phyloP scores from a whole-genome alignment of 2,888 invertebrate species.

The Sylvicola cinctus region DNA sequence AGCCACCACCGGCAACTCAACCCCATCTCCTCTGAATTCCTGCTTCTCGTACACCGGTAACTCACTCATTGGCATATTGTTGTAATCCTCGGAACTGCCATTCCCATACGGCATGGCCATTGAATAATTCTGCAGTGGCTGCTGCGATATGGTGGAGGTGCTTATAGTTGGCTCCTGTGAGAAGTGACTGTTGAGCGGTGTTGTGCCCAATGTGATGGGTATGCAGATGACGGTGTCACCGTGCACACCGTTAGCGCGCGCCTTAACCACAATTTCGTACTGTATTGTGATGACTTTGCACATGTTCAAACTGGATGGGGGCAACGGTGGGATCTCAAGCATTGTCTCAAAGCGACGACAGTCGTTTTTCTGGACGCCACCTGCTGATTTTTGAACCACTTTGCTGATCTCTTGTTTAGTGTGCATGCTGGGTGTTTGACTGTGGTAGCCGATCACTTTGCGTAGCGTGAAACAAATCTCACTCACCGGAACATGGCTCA shows the following conservation, averaged over 20 bases:
- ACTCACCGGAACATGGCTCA: slow-evolving; percentile 29
- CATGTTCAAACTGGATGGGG: slow-evolving; percentile 20
- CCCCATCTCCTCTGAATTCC: too few species aligned
- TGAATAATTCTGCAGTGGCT: neutral
- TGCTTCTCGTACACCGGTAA: too few species aligned
- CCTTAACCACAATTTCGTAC: slow-evolving; percentile 19
- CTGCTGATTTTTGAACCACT: slow-evolving; percentile 15
- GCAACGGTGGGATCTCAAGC: slow-evolving; percentile 19
- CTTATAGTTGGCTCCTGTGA: slow-evolving; percentile 7
- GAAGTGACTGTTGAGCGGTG: slow-evolving; percentile 13
- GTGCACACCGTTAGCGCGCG: slow-evolving; percentile 16
- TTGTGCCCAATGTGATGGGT: slow-evolving; percentile 23
- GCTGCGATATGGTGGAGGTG: slow-evolving; percentile 11
- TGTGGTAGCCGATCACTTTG: slow-evolving; percentile 20
- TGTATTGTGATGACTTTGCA: slow-evolving; percentile 21
- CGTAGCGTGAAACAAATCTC: slow-evolving; percentile 24
- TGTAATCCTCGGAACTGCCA: too few species aligned
- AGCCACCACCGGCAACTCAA: too few species aligned
- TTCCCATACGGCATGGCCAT: neutral
- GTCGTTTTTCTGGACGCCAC: slow-evolving; percentile 10
- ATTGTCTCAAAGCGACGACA: slow-evolving; percentile 14
- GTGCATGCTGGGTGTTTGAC: slow-evolving; percentile 14
- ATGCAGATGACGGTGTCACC: slow-evolving; percentile 16
- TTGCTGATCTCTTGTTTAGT: slow-evolving; percentile 16
- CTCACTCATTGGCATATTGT: too few species aligned